Evolutionary conservation across 2,797 vertebrate genomes (phyloP).

Genomic region (Coracias cyanogaster): DNA sequence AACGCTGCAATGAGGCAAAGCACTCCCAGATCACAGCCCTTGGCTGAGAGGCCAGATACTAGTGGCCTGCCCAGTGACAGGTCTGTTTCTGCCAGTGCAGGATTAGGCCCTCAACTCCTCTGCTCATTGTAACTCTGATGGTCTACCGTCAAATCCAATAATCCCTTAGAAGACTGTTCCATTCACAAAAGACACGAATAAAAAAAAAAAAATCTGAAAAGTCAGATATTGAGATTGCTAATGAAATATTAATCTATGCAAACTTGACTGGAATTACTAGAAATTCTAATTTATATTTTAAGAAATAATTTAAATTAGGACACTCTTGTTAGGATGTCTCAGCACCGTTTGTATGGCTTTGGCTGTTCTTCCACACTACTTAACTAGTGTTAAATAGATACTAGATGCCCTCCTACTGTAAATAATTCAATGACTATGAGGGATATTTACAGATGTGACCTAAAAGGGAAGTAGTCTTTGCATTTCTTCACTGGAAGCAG

Average conservation of each 20-base stretch:
- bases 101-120: neutral
- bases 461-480: neutral
- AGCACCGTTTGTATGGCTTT: neutral
- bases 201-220: neutral
- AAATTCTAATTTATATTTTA: neutral
- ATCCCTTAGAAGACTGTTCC: neutral
- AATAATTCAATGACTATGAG: neutral
- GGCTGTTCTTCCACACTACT: neutral
- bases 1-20: neutral
- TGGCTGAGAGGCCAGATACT: accelerated
- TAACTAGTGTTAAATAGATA: neutral
- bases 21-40: neutral
- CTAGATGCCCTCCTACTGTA: neutral
- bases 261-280: neutral
- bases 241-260: neutral
- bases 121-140: neutral
- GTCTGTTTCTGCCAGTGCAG: neutral
- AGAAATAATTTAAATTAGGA: neutral
- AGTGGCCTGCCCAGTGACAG: neutral
- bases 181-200: neutral
- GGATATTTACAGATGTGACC: neutral
- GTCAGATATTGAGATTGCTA: neutral
- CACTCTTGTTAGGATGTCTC: neutral
- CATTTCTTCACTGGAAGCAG: neutral
- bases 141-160: neutral